These are phyloP conservation scores for Pectinophora gossypiella DNA, from an alignment of 1,140 invertebrate genomes.

Conservation along the genomic window DNA sequence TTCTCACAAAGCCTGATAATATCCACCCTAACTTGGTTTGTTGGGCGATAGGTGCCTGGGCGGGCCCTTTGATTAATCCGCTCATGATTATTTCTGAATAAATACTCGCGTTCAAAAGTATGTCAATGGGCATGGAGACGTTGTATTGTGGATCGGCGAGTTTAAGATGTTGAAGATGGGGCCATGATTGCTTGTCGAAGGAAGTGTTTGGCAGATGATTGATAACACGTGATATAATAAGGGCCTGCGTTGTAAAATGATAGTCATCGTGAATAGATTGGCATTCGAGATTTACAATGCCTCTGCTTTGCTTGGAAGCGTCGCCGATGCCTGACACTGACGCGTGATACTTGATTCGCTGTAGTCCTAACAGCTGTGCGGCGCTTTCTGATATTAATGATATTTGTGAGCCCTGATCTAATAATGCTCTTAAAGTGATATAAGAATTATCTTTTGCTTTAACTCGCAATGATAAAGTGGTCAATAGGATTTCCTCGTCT, in stretches of 20 bases:
- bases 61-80: background rate
- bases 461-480: background rate
- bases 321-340: background rate
- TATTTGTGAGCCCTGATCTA: background rate
- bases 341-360: background rate
- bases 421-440: conserved; percentile 2
- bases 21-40: background rate
- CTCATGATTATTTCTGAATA: background rate
- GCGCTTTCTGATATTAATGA: background rate
- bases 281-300: background rate
- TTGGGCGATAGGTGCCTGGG: background rate
- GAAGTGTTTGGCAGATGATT: background rate
- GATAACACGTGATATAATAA: background rate
- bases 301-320: background rate
- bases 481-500: background rate
- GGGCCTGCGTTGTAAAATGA: background rate
- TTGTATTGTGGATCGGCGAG: background rate
- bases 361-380: background rate
- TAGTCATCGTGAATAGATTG: background rate
- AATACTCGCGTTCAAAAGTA: background rate
- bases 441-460: background rate
- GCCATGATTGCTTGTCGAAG: background rate
- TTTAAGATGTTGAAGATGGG: background rate
- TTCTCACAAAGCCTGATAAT: background rate
- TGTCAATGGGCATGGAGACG: background rate